A percentile compares a stretch with the other conserved stretches of the same genome.
Conservation (phyloP, 2,888 invertebrate species). For the Acholoe squamosa region DNA sequence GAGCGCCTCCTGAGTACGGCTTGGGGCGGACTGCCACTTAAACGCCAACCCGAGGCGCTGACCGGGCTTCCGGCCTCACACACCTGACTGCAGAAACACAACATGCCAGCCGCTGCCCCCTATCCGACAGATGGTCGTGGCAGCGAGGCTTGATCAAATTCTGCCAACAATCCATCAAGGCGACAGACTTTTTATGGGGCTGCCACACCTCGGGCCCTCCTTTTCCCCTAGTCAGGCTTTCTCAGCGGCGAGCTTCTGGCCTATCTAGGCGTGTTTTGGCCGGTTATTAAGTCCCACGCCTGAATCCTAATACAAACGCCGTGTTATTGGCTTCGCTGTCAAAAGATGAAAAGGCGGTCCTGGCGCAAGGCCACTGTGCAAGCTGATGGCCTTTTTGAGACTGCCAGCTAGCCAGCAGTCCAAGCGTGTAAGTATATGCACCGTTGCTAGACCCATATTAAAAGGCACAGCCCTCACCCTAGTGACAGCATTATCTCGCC, state of each 20-base stretch:
- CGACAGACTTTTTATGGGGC: slow-evolving; percentile 45
- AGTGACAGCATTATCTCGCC: slow-evolving; percentile 1
- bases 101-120: background rate
- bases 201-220: background rate
- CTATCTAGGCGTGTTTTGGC: slow-evolving; percentile 21
- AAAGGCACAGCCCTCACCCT: background rate
- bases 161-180: slow-evolving; percentile 46
- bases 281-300: slow-evolving; percentile 45
- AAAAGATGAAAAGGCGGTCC: slow-evolving; percentile 35
- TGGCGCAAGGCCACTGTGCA: slow-evolving; percentile 1
- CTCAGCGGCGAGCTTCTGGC: background rate
- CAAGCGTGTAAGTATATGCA: background rate
- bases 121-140: slow-evolving; percentile 50
- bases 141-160: slow-evolving; percentile 56
- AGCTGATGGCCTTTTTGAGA: background rate
- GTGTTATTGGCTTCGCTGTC: slow-evolving; percentile 52
- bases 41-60: slow-evolving; percentile 29
- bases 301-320: slow-evolving; percentile 16
- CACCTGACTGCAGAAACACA: slow-evolving; percentile 43
- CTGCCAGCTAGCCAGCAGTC: slow-evolving; percentile 8
- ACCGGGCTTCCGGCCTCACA: slow-evolving; percentile 34
- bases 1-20: background rate
- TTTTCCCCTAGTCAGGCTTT: background rate
- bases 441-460: background rate
- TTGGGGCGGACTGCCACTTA: slow-evolving; percentile 35